Conservation (phyloP, 2,797 vertebrate species). For the Petrocephalus schoutedeni region DNA sequence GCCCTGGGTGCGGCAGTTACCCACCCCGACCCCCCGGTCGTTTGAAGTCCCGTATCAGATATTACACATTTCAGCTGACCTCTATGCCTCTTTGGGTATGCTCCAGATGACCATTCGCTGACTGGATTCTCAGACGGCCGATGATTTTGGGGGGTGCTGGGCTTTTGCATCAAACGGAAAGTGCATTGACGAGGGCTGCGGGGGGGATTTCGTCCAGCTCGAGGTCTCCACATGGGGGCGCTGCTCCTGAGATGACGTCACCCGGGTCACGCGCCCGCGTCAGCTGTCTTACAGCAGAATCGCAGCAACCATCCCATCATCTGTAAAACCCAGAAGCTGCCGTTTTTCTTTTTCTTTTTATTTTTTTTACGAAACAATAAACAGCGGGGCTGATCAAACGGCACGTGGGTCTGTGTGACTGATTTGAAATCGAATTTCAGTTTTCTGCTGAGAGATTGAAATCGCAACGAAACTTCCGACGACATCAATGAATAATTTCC, state of each 20-base stretch:
- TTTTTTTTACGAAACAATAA: not conserved
- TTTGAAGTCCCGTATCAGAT: not conserved
- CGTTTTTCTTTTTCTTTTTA: not conserved
- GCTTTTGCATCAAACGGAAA: not conserved
- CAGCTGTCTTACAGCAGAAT: not conserved
- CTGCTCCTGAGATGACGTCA: not conserved
- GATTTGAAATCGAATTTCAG: slow-evolving; percentile 1
- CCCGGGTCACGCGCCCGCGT: not conserved
- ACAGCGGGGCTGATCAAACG: not conserved
- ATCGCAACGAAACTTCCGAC: not conserved
- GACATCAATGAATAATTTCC: not conserved
- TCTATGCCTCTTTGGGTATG: not conserved
- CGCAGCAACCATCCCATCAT: not conserved
- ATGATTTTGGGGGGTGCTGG: not conserved
- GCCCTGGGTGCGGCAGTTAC: not conserved
- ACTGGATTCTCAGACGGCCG: not conserved
- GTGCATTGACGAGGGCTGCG: not conserved
- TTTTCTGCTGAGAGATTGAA: not conserved
- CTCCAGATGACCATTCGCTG: not conserved
- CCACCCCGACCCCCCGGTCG: not conserved
- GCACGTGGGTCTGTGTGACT: not conserved
- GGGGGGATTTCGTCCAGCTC: no score
- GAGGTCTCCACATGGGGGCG: not conserved
- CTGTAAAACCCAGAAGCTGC: not conserved
- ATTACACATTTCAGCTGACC: not conserved